Base-by-base conservation (phyloP, 2,888 invertebrate species). In the Patella caerulea region DNA sequence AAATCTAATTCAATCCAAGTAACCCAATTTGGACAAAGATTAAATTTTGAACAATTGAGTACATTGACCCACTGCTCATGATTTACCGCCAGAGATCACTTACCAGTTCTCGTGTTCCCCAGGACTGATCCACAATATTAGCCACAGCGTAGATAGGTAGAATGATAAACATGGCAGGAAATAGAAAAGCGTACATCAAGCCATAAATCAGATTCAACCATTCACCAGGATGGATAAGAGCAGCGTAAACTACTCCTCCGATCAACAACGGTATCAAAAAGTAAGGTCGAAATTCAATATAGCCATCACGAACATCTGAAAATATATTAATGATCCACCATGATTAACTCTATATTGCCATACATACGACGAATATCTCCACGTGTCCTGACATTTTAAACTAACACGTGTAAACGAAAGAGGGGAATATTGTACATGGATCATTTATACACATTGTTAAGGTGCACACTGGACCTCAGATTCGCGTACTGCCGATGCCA, bases 41-140 rank as follows among this genome's bases (percentile, higher is more conserved):
- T 24, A 24, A 24, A 24, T 24, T 45, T 45, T 45, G 45, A 45
- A 7, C 0, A 29, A 34, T 34, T 34, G 34, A 34, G 34, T 34
- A 34, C 34, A 5, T 3, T 34, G 34, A 34, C 34, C 34, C 3
- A 34, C 34, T 7, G 45, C 45, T 45, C 45, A 45, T 9, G 9
- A 45, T 45, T 9, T 45, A 45, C 56, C 56, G 11, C 12, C 14
- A 19, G 34, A 29, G 53, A 65, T 34, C 24, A 59, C 79, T 76
- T 59, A 84, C 84, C 72, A 76, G 56, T 15, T 86, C 85, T 53
- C 86, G 56, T 1, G 86, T 86, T 34, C 86, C 86, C 86, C 86
- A 86, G 12, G 83, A 83, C 73, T 84, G 84, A 79, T 86, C 86
- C 24, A 85, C 82, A 74, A 86, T 86, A 77, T 86, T 86, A 54